Evolutionary conservation across 2,888 invertebrate genomes (phyloP).

Genomic region (Pandemis corylana): DNA sequence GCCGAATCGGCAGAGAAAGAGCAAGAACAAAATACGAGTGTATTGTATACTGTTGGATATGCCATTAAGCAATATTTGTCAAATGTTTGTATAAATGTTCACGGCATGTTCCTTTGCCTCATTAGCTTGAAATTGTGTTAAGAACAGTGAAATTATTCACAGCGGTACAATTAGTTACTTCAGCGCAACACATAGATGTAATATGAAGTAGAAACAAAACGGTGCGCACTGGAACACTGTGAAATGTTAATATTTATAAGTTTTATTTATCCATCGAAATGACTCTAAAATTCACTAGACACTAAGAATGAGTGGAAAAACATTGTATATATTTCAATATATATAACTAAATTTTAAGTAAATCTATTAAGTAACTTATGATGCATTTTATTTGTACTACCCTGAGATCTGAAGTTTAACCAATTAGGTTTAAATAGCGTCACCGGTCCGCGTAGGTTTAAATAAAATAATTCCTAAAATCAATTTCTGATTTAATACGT

Average conservation of each 20-base stretch:
- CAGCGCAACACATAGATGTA: conserved; percentile 62
- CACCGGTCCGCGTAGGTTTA: background rate
- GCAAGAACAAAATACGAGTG: conserved; percentile 64
- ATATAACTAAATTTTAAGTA: conserved; percentile 81
- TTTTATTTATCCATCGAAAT: conserved; percentile 81
- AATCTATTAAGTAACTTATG: conserved; percentile 81
- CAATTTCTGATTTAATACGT: too few relatives aligned
- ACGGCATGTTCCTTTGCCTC: conserved; percentile 15
- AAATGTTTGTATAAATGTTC: conserved; percentile 43
- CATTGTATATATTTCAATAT: conserved; percentile 83
- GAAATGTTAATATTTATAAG: conserved; percentile 69
- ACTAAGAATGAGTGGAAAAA: conserved; percentile 80
- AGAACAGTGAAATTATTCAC: conserved; percentile 30
- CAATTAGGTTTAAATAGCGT: conserved; percentile 42
- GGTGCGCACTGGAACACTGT: conserved; percentile 69
- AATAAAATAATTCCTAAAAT: background rate
- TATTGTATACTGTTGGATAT: conserved; percentile 58
- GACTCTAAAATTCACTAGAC: conserved; percentile 77
- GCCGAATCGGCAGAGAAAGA: conserved; percentile 51
- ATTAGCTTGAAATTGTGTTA: conserved; percentile 26
- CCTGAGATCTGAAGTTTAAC: conserved; percentile 82
- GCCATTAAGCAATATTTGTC: conserved; percentile 56
- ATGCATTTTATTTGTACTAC: conserved; percentile 76
- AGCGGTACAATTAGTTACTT: conserved; percentile 73
- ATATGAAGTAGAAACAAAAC: conserved; percentile 67